Conservation (phyloP, 2,113 vertebrate species). For the Salvelinus namaycush region DNA sequence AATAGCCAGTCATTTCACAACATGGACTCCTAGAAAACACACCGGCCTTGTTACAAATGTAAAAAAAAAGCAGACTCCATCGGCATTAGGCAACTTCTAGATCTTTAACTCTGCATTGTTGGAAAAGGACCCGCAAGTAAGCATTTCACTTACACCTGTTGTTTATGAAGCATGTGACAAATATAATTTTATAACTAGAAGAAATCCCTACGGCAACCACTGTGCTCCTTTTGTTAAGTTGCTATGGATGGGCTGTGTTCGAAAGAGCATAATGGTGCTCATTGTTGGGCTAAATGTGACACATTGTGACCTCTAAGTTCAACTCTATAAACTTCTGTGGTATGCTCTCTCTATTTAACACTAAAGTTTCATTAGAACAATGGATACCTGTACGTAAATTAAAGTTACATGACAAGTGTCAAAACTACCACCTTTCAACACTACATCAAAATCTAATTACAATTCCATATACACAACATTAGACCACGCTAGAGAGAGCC, state of each 20-base stretch:
- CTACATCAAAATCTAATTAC: too few species aligned
- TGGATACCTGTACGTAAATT: neutral
- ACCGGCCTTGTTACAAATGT: neutral
- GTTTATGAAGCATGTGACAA: too few species aligned
- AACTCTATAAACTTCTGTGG: neutral
- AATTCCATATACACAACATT: too few species aligned
- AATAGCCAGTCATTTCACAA: neutral
- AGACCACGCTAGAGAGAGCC: too few species aligned
- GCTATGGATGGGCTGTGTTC: neutral
- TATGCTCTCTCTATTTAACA: neutral
- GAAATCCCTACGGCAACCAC: neutral
- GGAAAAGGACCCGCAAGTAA: neutral
- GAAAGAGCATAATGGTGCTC: neutral
- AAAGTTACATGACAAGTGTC: too few species aligned
- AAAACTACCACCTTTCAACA: too few species aligned
- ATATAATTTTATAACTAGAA: neutral
- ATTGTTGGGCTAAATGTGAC: slow-evolving; percentile 5
- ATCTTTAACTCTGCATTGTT: too few species aligned
- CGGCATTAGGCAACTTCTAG: too few species aligned
- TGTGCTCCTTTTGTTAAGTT: neutral
- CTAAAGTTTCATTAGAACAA: neutral
- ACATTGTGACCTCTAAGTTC: neutral
- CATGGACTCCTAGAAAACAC: neutral
- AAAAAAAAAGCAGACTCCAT: neutral
- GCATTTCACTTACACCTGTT: neutral